Conservation (phyloP, 2,888 invertebrate genomes). For the Aphidius colemani region DNA sequence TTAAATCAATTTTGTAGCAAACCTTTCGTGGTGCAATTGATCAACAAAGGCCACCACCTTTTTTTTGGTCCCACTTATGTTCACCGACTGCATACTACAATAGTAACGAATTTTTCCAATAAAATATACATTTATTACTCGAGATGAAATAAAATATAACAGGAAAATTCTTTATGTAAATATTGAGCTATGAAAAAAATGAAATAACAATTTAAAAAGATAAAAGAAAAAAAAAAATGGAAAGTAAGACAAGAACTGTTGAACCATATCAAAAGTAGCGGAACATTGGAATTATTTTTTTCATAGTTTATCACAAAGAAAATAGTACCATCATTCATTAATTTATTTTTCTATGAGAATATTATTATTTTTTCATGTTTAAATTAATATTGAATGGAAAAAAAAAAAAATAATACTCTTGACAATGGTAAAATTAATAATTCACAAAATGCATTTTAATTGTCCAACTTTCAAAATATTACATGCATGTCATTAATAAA, state of each 20-base stretch:
- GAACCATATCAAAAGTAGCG: neutral
- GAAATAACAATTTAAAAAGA: too few species aligned
- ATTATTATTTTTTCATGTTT: too few species aligned
- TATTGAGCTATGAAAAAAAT: neutral
- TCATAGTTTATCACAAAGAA: neutral
- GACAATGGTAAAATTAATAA: too few species aligned
- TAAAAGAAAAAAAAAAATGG: neutral
- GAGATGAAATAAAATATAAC: too few species aligned
- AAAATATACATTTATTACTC: constrained; percentile 1
- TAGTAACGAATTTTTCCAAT: constrained; percentile 41
- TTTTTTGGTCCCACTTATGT: constrained; percentile 57
- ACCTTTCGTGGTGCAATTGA: constrained; percentile 56
- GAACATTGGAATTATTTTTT: neutral
- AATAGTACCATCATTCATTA: neutral
- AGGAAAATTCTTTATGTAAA: neutral
- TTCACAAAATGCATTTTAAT: too few species aligned
- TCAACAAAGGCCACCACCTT: constrained; percentile 60
- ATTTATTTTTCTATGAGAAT: neutral
- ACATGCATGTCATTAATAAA: too few species aligned
- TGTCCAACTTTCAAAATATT: too few species aligned
- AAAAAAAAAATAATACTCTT: too few species aligned
- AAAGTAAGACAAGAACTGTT: constrained; percentile 8
- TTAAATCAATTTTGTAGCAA: constrained; percentile 1
- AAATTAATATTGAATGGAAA: too few species aligned
- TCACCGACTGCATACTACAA: constrained; percentile 59